These are phyloP conservation scores for Megatriorchis doriae DNA, from an alignment of 2,113 vertebrate species.

Conservation along the genomic window DNA sequence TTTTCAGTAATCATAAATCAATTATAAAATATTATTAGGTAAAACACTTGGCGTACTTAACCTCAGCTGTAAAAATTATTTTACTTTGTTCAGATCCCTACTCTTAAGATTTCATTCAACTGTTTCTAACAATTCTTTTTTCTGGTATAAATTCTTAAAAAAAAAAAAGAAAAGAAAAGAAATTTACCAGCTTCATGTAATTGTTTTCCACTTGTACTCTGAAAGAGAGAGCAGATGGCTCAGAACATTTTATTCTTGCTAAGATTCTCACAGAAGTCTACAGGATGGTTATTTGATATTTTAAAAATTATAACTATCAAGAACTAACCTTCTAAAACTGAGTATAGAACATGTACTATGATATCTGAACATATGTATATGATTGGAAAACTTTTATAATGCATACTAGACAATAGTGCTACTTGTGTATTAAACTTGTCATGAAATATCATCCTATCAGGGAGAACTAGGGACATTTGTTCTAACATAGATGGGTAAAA, in stretches of 20 bases:
- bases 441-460: neutral
- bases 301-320: neutral
- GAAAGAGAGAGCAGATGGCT: neutral
- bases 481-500: neutral
- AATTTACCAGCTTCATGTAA: neutral
- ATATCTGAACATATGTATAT: neutral
- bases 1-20: constrained; percentile 47
- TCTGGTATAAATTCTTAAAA: neutral
- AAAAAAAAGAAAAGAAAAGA: neutral
- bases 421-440: neutral
- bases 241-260: neutral
- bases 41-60: neutral
- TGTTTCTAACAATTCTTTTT: neutral
- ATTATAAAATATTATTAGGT: neutral
- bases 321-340: neutral
- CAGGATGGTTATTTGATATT: neutral
- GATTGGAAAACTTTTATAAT: neutral
- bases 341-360: neutral
- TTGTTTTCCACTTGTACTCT: neutral
- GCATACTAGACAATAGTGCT: neutral
- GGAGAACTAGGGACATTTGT: neutral
- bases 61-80: neutral
- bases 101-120: neutral
- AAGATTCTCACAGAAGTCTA: neutral
- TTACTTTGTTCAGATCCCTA: neutral